Base-by-base conservation (phyloP, 2,888 invertebrate genomes). In the Eristalinus sepulchralis region DNA sequence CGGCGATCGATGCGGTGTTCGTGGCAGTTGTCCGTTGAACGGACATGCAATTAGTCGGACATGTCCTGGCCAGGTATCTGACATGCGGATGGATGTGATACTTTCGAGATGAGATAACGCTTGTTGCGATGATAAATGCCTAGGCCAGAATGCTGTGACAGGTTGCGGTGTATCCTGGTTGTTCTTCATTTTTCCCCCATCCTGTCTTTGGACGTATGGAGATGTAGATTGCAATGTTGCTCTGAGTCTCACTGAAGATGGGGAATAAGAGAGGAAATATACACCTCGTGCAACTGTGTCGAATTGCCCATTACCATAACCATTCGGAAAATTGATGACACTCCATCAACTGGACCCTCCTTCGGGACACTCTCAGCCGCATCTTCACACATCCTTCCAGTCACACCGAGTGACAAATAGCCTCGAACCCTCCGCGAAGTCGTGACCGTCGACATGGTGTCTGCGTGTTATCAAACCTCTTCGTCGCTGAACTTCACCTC, bases 11-110 rank as follows among this genome's bases (percentile, higher is more conserved):
- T 47, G 47, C 34, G 34, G 34, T 9, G 10, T 10, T 34, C 34
- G 10, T 47, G 47, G 47, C 47, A 47, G 47, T 17, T 47, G 47
- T 47, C 47, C 17, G 8, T 47, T 47, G 5, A 1, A n/a, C n/a
- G 47, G 47, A 47, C 57, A n/a, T 24, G 57, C 57, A 57, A 57
- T 57, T 57, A 57, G 57, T 57, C 57, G 11, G 57, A 57, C 57
- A 27, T 57, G 57, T 57, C 24, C 57, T 27, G 57, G 57, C 13
- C 24, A 13, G 24, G 24, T 57, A 57, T 24, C 57, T 24, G 57
- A 57, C 57, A 57, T 22, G 24, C 24, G 57, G 57, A 27, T 24
- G 22, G 57, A 57, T 57, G 57, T 57, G 24, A 57, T 47, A 47
- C 47, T 47, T 47, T 47, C 24, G 24, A 24, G 57, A 57, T 57